phyloP scores from a whole-genome alignment of 2,888 invertebrate species.

The Oasisia sp. region DNA sequence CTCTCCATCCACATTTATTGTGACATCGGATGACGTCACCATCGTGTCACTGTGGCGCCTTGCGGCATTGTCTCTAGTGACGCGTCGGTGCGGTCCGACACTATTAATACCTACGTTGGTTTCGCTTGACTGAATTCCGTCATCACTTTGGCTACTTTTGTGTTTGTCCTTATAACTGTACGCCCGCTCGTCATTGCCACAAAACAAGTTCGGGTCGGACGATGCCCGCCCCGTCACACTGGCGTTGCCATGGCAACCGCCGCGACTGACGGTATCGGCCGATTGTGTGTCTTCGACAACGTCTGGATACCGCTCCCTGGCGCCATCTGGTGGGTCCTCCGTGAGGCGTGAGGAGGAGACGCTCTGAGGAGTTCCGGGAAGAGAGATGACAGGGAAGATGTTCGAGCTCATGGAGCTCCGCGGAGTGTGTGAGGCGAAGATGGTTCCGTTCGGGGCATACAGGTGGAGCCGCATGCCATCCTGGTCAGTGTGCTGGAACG shows the following conservation, averaged over 20 bases:
- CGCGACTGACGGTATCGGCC: neutral
- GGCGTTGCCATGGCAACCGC: neutral
- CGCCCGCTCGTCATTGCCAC: neutral
- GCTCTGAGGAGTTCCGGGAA: neutral
- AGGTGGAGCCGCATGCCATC: neutral
- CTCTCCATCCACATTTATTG: neutral
- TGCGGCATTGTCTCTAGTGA: neutral
- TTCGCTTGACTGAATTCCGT: neutral
- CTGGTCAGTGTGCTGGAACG: neutral
- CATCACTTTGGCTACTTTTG: neutral
- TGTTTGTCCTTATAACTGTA: neutral
- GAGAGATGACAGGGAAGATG: neutral
- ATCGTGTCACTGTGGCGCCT: constrained; percentile 3
- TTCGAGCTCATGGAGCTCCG: neutral
- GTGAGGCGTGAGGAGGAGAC: neutral
- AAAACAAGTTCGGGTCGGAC: neutral
- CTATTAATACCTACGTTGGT: neutral
- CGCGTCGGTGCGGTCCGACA: neutral
- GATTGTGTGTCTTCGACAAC: neutral
- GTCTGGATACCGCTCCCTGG: neutral
- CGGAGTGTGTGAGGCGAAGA: neutral
- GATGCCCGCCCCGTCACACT: neutral
- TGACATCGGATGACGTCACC: neutral
- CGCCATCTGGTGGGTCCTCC: neutral
- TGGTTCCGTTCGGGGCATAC: constrained; percentile 1